phyloP scores from a whole-genome alignment of 2,113 vertebrate genomes.

The Limanda limanda region DNA sequence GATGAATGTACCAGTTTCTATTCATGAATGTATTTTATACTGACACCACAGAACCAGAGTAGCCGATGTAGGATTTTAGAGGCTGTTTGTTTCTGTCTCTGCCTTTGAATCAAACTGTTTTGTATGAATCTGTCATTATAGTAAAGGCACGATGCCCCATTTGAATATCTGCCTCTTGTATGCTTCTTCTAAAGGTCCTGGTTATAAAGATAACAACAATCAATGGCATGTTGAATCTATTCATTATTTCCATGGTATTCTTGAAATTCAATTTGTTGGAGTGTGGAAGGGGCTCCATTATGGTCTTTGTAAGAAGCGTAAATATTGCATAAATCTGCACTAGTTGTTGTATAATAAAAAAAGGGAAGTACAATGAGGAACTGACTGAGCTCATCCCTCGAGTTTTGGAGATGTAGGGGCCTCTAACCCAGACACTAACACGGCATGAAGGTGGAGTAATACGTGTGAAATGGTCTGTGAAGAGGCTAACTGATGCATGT shows the following conservation, averaged over 20 bases:
- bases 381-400: not conserved
- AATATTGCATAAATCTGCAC: not conserved
- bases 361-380: slow-evolving; percentile 3
- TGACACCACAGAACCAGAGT: not conserved
- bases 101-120: too few relatives aligned
- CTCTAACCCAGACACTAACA: slow-evolving; percentile 7
- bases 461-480: slow-evolving; percentile 56
- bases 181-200: not conserved
- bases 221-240: not conserved
- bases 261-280: too few relatives aligned
- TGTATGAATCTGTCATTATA: too few relatives aligned
- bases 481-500: slow-evolving; percentile 28
- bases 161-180: too few relatives aligned
- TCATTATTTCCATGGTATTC: not conserved
- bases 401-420: slow-evolving; percentile 4
- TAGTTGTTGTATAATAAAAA: slow-evolving; percentile 19
- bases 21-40: not conserved
- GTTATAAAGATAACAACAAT: not conserved
- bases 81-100: not conserved
- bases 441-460: slow-evolving; percentile 50
- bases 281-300: too few relatives aligned
- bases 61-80: not conserved
- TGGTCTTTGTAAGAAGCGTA: not conserved
- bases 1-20: not conserved
- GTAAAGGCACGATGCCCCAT: not conserved